Conservation (phyloP, 1,140 invertebrate genomes). For the Nasonia giraulti region DNA sequence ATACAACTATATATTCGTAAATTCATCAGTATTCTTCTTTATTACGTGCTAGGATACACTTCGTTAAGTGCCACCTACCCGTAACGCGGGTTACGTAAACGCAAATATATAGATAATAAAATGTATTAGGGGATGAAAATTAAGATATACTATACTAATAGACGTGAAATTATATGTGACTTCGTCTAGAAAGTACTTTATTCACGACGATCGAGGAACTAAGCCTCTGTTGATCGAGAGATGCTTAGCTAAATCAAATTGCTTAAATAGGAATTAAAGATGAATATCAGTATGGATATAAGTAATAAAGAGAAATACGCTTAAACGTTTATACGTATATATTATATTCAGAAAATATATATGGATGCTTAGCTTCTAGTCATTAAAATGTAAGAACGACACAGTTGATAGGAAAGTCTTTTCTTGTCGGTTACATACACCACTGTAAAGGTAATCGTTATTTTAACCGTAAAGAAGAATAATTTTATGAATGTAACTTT, state of each 20-base stretch:
- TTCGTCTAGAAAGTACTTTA: background rate
- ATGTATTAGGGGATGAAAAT: background rate
- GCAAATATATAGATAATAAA: slow-evolving; percentile 30
- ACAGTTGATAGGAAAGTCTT: background rate
- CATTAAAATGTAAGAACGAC: background rate
- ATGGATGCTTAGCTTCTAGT: slow-evolving; percentile 19
- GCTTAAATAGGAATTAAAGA: slow-evolving; percentile 12
- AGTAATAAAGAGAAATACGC: slow-evolving; percentile 33
- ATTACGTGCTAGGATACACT: background rate
- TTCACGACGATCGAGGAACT: background rate
- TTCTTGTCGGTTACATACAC: background rate
- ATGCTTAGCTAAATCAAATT: slow-evolving; percentile 27
- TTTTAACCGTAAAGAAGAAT: background rate
- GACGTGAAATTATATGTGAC: slow-evolving; percentile 5
- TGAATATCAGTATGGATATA: background rate
- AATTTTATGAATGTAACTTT: background rate
- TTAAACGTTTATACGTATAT: slow-evolving; percentile 40
- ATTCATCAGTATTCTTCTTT: background rate
- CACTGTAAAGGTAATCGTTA: background rate
- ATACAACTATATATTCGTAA: background rate
- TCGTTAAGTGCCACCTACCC: slow-evolving; percentile 45
- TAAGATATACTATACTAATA: background rate
- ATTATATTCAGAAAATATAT: slow-evolving; percentile 6
- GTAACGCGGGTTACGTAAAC: slow-evolving; percentile 8
- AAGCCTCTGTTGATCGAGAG: background rate